These are phyloP conservation scores for Bos indicus DNA, from an alignment of 2,113 vertebrate genomes.

Conservation along the genomic window DNA sequence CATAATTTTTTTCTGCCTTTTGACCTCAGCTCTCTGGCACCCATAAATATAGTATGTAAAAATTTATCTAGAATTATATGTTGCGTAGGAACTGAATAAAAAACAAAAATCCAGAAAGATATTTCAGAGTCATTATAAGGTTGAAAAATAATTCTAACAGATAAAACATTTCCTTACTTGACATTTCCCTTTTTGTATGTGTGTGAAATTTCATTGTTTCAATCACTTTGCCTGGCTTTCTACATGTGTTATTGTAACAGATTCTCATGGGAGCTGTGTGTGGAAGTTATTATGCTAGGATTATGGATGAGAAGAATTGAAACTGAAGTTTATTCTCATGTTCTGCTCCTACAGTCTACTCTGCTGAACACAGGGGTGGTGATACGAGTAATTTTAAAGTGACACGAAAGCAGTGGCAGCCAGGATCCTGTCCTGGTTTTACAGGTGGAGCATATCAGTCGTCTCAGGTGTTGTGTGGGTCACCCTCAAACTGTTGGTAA, in stretches of 20 bases:
- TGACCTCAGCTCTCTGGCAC: background rate
- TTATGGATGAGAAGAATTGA: background rate
- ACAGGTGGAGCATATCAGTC: background rate
- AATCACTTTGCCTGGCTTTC: background rate
- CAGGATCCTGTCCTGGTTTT: background rate
- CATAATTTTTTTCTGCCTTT: background rate
- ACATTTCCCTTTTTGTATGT: background rate
- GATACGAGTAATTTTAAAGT: background rate
- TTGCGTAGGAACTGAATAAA: background rate
- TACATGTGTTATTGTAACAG: background rate
- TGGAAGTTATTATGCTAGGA: background rate
- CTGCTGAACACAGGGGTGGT: background rate
- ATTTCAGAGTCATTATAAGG: background rate
- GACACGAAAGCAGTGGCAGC: background rate
- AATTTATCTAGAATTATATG: background rate
- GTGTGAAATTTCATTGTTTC: background rate
- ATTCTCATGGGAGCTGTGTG: background rate
- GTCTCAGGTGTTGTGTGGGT: background rate
- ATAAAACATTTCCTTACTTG: background rate
- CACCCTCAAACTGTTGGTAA: background rate
- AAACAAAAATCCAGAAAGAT: background rate
- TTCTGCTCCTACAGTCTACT: background rate
- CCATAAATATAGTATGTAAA: background rate
- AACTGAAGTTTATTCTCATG: background rate
- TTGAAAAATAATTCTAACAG: background rate